A percentile compares a stretch with the other conserved stretches of the same genome.
phyloP scores from a whole-genome alignment of 2,797 vertebrate species.

The Ptychadena robeensis region DNA sequence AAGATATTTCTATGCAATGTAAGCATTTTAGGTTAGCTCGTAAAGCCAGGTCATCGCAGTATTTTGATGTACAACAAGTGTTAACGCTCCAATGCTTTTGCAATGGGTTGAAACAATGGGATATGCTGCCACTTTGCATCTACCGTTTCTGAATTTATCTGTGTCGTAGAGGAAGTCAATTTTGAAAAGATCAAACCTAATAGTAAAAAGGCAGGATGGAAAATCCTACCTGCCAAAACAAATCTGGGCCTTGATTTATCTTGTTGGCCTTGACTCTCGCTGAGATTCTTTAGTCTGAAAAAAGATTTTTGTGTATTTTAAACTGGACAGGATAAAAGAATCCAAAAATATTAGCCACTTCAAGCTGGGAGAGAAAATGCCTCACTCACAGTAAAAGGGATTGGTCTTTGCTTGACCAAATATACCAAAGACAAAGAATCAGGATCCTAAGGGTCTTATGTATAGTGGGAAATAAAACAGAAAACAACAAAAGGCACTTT shows the following conservation, averaged over 20 bases:
- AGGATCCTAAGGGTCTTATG: no score
- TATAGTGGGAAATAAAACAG: no score
- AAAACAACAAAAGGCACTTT: no score
- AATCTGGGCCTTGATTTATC: conserved; percentile 35
- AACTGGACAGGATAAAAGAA: not conserved
- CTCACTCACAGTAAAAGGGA: not conserved
- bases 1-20: conserved; percentile 30
- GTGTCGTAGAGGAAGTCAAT: conserved; percentile 26
- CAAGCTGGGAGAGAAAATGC: conserved; percentile 14
- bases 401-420: not conserved
- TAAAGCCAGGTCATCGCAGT: not conserved
- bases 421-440: no score
- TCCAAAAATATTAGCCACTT: not conserved
- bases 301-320: conserved; percentile 59
- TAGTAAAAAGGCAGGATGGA: conserved; percentile 19
- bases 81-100: conserved; percentile 9
- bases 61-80: conserved; percentile 2
- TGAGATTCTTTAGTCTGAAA: conserved; percentile 55
- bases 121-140: conserved; percentile 26
- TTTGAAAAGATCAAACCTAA: conserved; percentile 47
- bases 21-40: conserved; percentile 28
- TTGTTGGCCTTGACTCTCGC: conserved; percentile 16
- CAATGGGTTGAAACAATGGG: conserved; percentile 19
- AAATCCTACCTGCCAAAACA: conserved; percentile 57
- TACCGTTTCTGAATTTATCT: conserved; percentile 22